Base-by-base conservation (phyloP, 2,888 invertebrate species). In the Harpagoxenus sublaevis region DNA sequence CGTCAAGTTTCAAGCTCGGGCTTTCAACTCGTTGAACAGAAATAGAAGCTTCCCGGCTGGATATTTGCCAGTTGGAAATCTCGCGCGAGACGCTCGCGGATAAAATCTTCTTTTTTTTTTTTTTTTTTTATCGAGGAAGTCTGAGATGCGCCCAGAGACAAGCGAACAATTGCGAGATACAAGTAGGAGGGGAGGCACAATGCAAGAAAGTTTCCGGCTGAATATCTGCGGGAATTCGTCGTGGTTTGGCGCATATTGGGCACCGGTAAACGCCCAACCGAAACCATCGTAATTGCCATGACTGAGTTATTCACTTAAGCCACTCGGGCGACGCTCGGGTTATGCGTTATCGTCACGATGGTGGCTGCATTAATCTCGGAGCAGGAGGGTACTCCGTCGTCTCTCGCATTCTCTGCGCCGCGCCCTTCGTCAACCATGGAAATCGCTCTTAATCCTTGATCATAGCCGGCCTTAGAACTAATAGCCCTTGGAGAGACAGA, bases 251-350 rank as follows among this genome's bases (percentile, higher is more conserved):
- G 87, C 85, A 86, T 82, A 83, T 63, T 35, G 79, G 74, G 62
- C 53, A 70, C 74, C 83, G 74, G 86, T 84, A 86, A 90, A 87
- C 86, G 83, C 82, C 53, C 45, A 68, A 79, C 89, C 87, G 85
- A 88, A 88, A 78, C 83, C 90, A 85, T 86, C 88, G 91, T 91
- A 92, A 92, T 92, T 92, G 91, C 90, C 89, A 75, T 85, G 92
- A 91, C 92, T 91, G 91, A 93, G 92, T 93, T 93, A 93, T 93
- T 93, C 92, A 92, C 90, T 93, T 93, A 93, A 93, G 90, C 92
- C 91, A 92, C 91, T 92, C 91, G 91, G 84, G 85, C 83, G 73
- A 82, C 84, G 63, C 86, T 87, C 83, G 84, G 90, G 91, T 90
- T 88, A 90, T 90, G 91, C 89, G 89, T 91, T 92, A 92, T 90